phyloP scores from a whole-genome alignment of 2,113 vertebrate genomes.

The Bungarus multicinctus region DNA sequence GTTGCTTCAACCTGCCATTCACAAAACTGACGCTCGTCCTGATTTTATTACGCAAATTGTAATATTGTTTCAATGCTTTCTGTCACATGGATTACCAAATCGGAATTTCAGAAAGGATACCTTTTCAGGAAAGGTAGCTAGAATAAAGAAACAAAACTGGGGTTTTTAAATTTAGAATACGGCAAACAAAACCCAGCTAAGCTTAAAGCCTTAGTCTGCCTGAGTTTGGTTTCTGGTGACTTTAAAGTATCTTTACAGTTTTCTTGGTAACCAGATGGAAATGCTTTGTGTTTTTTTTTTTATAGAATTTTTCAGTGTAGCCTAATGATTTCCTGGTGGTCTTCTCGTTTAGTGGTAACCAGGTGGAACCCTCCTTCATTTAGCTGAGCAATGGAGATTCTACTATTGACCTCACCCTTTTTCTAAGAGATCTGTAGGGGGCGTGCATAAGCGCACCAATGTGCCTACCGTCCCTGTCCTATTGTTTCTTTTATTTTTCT shows the following conservation, averaged over 20 bases:
- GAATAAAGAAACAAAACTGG: background rate
- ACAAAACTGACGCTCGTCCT: background rate
- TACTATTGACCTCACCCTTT: too few relatives aligned
- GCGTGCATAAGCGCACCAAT: too few relatives aligned
- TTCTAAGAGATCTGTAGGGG: too few relatives aligned
- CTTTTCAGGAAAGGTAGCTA: background rate
- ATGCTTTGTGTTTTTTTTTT: background rate
- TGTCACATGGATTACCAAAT: background rate
- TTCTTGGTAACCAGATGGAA: background rate
- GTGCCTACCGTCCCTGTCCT: too few relatives aligned
- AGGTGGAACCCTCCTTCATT: background rate
- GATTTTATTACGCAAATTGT: background rate
- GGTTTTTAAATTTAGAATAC: background rate
- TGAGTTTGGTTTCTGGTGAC: background rate
- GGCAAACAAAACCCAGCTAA: background rate
- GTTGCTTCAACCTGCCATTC: background rate
- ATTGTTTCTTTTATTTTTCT: too few relatives aligned
- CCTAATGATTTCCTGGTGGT: background rate
- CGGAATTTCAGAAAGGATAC: background rate
- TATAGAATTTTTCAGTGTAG: background rate
- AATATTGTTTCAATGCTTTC: background rate
- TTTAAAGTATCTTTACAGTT: background rate
- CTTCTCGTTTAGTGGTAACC: background rate
- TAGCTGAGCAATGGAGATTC: background rate
- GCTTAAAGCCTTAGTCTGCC: background rate